A percentile compares a stretch with the other conserved stretches of the same genome.
Conservation (phyloP, 2,888 invertebrate genomes). For the Morinoia aosen region DNA sequence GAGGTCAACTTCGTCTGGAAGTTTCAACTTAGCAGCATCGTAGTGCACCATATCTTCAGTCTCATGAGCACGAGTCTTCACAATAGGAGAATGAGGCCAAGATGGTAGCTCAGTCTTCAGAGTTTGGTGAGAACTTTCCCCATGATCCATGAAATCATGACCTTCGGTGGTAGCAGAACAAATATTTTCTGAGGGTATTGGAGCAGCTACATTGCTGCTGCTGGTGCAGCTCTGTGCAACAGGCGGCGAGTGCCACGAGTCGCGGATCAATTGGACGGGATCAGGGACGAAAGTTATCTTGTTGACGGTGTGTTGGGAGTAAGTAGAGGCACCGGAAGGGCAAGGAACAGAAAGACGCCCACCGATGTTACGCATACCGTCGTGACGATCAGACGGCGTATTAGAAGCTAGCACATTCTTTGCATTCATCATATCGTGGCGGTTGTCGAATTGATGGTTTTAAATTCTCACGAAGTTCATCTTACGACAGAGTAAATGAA, state of each 20-base stretch:
- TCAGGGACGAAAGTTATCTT: background rate
- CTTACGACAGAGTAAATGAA: background rate
- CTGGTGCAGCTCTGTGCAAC: background rate
- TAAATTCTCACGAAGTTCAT: background rate
- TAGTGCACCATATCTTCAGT: background rate
- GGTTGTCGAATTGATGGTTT: background rate
- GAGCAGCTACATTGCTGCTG: background rate
- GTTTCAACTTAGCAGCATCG: background rate
- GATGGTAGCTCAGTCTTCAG: background rate
- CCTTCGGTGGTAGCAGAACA: background rate
- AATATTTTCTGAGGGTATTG: background rate
- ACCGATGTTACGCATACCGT: slow-evolving; percentile 45
- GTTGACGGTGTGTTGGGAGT: background rate
- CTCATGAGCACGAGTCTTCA: background rate
- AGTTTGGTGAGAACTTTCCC: background rate
- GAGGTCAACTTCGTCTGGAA: background rate
- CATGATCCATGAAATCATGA: background rate
- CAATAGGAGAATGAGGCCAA: background rate
- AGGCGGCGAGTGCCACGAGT: background rate
- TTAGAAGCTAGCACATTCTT: background rate
- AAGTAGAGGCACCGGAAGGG: slow-evolving; percentile 29
- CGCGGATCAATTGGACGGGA: slow-evolving; percentile 17
- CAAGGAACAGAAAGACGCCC: slow-evolving; percentile 49
- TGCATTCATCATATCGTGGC: background rate
- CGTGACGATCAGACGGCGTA: background rate